phyloP scores from a whole-genome alignment of 2,797 vertebrate species.

The Carcharodon carcharias region DNA sequence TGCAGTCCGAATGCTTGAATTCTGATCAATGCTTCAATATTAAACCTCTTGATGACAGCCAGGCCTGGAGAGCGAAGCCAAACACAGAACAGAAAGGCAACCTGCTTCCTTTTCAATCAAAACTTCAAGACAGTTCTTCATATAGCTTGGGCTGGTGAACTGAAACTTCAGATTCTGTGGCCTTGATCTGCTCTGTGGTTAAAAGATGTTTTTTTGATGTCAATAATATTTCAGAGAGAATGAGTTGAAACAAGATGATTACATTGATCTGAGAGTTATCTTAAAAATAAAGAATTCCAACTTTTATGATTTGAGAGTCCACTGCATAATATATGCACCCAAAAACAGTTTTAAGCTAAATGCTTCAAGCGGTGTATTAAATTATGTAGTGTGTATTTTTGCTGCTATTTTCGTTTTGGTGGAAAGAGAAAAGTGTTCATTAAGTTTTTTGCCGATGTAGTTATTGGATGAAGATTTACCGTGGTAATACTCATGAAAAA shows the following conservation, averaged over 20 bases:
- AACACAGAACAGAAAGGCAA: neutral
- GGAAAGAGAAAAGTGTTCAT: neutral
- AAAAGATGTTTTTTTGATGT: neutral
- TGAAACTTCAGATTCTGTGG: neutral
- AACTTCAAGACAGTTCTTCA: slow-evolving; percentile 6
- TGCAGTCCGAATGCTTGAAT: neutral
- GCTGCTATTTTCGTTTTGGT: neutral
- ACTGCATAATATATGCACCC: neutral
- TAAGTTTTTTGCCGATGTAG: neutral
- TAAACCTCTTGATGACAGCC: neutral
- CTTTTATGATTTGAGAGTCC: neutral
- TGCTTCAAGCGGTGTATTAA: neutral
- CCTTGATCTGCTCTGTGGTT: neutral
- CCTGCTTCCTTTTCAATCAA: neutral
- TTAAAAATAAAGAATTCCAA: neutral
- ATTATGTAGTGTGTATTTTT: neutral
- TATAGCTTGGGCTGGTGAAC: neutral
- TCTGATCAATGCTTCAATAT: neutral
- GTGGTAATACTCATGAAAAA: neutral
- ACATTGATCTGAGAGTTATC: neutral
- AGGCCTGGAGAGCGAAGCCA: neutral
- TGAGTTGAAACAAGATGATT: neutral
- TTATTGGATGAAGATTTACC: neutral
- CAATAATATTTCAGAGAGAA: neutral
- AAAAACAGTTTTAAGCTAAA: neutral